Base-by-base conservation (phyloP, 2,113 vertebrate genomes). In the Propithecus coquereli region DNA sequence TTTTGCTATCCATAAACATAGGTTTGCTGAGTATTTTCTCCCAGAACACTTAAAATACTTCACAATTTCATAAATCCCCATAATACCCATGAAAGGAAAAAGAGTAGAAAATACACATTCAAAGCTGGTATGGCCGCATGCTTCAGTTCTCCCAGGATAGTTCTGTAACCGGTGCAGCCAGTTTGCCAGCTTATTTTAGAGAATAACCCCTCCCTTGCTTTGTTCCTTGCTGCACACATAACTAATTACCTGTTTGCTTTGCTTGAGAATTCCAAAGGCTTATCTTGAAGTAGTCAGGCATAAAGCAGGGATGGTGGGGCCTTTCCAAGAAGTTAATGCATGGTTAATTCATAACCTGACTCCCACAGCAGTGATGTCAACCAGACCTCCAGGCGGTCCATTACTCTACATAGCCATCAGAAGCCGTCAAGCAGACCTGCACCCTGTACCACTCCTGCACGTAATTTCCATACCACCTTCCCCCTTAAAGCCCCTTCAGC, bases 41-140 rank as follows among this genome's bases (percentile, higher is more conserved):
- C 47, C 14, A 91, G 16, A 94, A 65, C 22, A 73, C 77, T 43
- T 86, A 82, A 88, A 96, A 81, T 82, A 71, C 7, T 91, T 90
- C 63, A 80, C 34, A 82, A 61, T 47, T 77, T 93, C 80, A 89
- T 61, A 96, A 71, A 91, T 65, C 4, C 8, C 37, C 22, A 63
- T 45, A 59, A 63, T 32, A 50, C 5, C 3, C 14, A 77, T 32
- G 32, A 85, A 68, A 77, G 22, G 4, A 70, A 85, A 79, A 88
- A 81, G 6, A 86, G 25, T 20, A 93, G 30, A 82, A 88, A 91
- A 34, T 34, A 54, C 71, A 8, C 82, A 5, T 84, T 87, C 52
- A 91, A 89, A 54, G 27, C 25, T n/a, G 8, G 7, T 45, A 77
- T 74, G 47, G 83, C 47, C 34, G 63, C n/a, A 81, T 63, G 25